Conservation (phyloP, 2,797 vertebrate species). For the Ceyx erithaca region DNA sequence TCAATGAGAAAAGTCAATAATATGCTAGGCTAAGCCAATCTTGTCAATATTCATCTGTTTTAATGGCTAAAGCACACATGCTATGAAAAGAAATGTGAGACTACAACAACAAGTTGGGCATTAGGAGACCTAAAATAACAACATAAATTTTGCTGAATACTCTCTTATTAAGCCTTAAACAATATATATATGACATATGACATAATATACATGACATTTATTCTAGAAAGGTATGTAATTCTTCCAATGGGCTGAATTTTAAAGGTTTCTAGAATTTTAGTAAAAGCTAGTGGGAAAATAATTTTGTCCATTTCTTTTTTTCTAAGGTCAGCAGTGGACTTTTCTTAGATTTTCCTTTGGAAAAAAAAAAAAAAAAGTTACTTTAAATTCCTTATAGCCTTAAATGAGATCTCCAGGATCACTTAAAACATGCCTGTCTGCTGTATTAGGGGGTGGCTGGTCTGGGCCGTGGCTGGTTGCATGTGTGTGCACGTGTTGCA, state of each 20-base stretch:
- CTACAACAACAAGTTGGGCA: not conserved
- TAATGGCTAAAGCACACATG: not conserved
- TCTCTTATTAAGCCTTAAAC: not conserved
- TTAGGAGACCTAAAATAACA: not conserved
- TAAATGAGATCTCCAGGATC: not conserved
- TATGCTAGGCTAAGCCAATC: not conserved
- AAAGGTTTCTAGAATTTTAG: not conserved
- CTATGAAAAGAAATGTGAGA: not conserved
- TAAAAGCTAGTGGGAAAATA: not conserved
- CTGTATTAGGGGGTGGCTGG: too few relatives aligned
- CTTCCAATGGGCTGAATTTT: not conserved
- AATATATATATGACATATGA: too few relatives aligned
- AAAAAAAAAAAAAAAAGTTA: not conserved
- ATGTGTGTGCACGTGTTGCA: too few relatives aligned
- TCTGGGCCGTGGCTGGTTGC: too few relatives aligned
- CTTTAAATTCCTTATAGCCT: not conserved
- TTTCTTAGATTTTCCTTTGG: not conserved
- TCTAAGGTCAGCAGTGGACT: not conserved
- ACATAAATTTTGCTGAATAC: not conserved
- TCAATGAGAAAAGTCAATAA: constrained; percentile 22
- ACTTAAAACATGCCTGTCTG: not conserved
- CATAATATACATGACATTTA: not conserved
- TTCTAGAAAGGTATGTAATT: not conserved
- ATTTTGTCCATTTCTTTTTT: not conserved
- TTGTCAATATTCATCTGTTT: constrained; percentile 33